Conservation (phyloP, 92 coral and sea anemone species). For the Parazoanthus atlanticus region DNA sequence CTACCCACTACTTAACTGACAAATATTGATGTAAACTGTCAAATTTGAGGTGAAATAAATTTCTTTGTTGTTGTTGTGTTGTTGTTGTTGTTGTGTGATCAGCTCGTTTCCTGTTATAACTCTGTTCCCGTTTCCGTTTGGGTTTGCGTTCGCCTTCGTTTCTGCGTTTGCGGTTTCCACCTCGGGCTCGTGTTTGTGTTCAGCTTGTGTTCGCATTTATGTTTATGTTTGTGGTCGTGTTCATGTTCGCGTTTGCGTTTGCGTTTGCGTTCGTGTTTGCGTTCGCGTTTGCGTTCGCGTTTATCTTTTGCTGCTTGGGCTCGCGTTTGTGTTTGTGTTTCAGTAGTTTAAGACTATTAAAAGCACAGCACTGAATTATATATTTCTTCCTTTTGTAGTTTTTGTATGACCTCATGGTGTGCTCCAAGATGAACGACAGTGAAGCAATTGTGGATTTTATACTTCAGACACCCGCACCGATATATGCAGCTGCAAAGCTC, state of each 20-base stretch:
- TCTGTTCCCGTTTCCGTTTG: neutral
- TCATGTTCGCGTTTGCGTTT: neutral
- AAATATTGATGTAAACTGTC: too few relatives aligned
- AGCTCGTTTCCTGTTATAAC: neutral
- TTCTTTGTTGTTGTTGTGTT: too few relatives aligned
- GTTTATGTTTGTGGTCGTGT: neutral
- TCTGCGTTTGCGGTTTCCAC: neutral
- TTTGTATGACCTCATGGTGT: slow-evolving; percentile 95
- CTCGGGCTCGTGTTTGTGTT: neutral
- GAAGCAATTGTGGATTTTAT: slow-evolving; percentile 90
- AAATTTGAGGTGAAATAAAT: too few relatives aligned
- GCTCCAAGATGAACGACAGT: slow-evolving; percentile 82
- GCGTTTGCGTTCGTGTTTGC: neutral
- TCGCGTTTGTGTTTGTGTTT: neutral
- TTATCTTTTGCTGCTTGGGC: neutral
- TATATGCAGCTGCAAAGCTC: slow-evolving; percentile 94
- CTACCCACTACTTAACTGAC: too few relatives aligned
- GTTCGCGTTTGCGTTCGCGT: neutral
- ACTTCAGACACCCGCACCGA: slow-evolving; percentile 95
- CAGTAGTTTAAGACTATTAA: neutral
- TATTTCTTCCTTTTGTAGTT: slow-evolving; percentile 63
- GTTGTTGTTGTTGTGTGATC: neutral
- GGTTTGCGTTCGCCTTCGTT: neutral
- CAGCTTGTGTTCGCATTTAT: neutral
- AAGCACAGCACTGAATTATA: neutral